Evolutionary conservation across 2,113 vertebrate genomes (phyloP), one percentile per base, ranked within the genome.

Genomic region (Odobenus rosmarus): DNA sequence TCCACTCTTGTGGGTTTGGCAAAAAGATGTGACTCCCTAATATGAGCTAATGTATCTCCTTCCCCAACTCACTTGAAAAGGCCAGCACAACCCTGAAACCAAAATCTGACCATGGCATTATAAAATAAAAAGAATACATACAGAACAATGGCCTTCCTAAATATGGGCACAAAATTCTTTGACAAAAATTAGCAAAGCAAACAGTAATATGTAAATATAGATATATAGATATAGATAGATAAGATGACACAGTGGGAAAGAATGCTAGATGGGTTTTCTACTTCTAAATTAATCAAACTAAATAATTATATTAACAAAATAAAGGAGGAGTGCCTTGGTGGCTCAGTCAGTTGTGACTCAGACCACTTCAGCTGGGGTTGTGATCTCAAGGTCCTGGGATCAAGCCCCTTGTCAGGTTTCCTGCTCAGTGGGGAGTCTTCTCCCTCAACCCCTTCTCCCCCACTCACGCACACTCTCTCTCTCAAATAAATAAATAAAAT

Each of bases 1-100:
- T 18, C 1, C 12, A 33, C 18, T 79, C 19, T 28, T 9, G 5
- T 36, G 26, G 15, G 7, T 5, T 0, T 53, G 28, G 28, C 46
- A 96, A 74, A 55, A 74, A 21, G 13, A 55, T 36, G 39, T 14
- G 28, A 61, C 6, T 80, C 31, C 5, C 4, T n/a, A 46, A 42
- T 11, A 33, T 79, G 5, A 3, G 36, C 31, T 80, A 33, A 55
- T 4, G 3, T 36, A 31, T 67, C 10, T 80, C 11, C 31, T 7
- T 88, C 4, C 21, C 5, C 31, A 53, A 18, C 0, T 51, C 31
- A 94, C 16, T 81, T 92, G 31, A 55, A 61, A 7, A 33, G 2
- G 49, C 33, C 36, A 82, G 7, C 9, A 59, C 24, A 88, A 71
- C 6, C 7, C 5, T 93, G 13, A 82, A 93, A 64, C 10, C 8